A percentile compares a stretch with the other conserved stretches of the same genome.
Conservation (phyloP, 2,888 invertebrate species). For the Catocala fraxini region DNA sequence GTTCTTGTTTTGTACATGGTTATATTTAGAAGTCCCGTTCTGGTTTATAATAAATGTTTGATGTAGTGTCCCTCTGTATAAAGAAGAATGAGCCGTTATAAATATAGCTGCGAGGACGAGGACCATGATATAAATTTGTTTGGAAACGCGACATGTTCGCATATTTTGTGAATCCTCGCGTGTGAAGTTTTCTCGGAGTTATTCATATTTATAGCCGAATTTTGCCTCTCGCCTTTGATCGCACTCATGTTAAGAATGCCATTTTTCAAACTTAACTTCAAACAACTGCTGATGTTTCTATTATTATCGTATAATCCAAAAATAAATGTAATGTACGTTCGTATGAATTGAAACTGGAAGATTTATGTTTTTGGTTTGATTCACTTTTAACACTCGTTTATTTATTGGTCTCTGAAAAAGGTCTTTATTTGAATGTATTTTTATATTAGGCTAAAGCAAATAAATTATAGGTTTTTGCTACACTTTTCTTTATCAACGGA, state of each 20-base stretch:
- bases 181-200: conserved; percentile 57
- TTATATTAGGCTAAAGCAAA: background rate
- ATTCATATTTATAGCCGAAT: conserved; percentile 58
- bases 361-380: conserved; percentile 9
- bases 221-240: conserved; percentile 50
- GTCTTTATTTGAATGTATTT: background rate
- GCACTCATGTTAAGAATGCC: conserved; percentile 41
- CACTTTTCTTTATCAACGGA: background rate
- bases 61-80: conserved; percentile 27
- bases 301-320: conserved; percentile 31
- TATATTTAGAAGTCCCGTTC: conserved; percentile 24
- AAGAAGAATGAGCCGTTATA: conserved; percentile 49
- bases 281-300: conserved; percentile 44
- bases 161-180: conserved; percentile 65
- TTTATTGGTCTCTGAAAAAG: background rate
- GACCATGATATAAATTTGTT: conserved; percentile 58
- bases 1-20: conserved; percentile 46
- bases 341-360: conserved; percentile 3
- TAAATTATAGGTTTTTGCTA: background rate
- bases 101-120: conserved; percentile 41
- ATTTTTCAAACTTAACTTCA: conserved; percentile 42
- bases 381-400: background rate
- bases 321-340: conserved; percentile 18
- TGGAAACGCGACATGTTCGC: conserved; percentile 56
- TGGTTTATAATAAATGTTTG: conserved; percentile 38